A percentile compares a stretch with the other conserved stretches of the same genome.
Conservation (phyloP, 1,140 invertebrate species). For the Leptinotarsa defecta region DNA sequence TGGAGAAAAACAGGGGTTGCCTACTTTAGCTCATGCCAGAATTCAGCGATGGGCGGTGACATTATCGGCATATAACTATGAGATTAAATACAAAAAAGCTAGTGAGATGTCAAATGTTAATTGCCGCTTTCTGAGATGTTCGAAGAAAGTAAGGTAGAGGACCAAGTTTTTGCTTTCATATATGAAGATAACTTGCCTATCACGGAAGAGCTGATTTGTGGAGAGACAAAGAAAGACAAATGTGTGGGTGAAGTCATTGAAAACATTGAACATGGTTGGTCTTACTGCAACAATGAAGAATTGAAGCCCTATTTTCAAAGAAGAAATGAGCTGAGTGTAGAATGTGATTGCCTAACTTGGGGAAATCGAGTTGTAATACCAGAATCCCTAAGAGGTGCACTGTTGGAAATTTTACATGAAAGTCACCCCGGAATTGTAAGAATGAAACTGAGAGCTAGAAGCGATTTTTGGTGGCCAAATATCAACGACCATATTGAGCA, state of each 20-base stretch:
- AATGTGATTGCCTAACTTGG: constrained; percentile 18
- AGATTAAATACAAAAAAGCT: constrained; percentile 9
- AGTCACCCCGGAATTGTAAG: constrained; percentile 55
- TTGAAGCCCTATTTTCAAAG: not conserved
- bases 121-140: too few relatives aligned
- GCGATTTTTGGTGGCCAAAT: constrained; percentile 57
- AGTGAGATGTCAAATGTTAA: too few relatives aligned
- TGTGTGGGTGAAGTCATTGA: too few relatives aligned
- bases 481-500: constrained; percentile 51
- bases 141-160: too few relatives aligned
- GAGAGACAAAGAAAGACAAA: too few relatives aligned
- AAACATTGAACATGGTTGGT: too few relatives aligned
- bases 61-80: constrained; percentile 27
- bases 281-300: not conserved
- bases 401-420: constrained; percentile 21
- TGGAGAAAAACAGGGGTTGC: constrained; percentile 27
- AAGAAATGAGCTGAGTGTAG: constrained; percentile 24
- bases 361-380: constrained; percentile 25
- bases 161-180: too few relatives aligned
- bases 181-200: too few relatives aligned
- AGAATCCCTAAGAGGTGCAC: not conserved
- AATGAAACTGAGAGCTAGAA: constrained; percentile 54
- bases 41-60: constrained; percentile 22
- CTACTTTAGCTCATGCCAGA: constrained; percentile 13
- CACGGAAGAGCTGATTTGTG: too few relatives aligned